These are phyloP conservation scores for Liparis tanakae DNA, from an alignment of 2,797 vertebrate species.

Conservation along the genomic window DNA sequence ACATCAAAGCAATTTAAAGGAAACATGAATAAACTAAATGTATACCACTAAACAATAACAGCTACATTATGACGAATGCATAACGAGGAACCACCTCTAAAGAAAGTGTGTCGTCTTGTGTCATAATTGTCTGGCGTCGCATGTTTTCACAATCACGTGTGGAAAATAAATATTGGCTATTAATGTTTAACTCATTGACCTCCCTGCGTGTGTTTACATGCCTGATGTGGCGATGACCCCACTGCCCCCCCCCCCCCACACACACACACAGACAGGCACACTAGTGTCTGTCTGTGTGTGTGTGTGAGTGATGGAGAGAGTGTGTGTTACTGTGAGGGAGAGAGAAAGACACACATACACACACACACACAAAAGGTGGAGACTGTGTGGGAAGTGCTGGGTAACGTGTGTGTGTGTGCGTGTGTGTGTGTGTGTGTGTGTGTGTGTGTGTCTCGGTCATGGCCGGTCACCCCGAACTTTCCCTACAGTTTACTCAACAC, in stretches of 20 bases:
- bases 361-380: not conserved
- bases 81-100: not conserved
- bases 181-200: conserved; percentile 62
- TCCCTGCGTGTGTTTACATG: conserved; percentile 46
- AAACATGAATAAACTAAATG: not conserved
- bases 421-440: conserved; percentile 1
- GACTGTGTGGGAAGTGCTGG: conserved; percentile 3
- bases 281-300: not conserved
- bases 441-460: conserved; percentile 18
- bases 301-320: conserved; percentile 1
- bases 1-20: conserved; percentile 5
- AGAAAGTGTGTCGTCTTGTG: not conserved
- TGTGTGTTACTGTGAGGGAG: not conserved
- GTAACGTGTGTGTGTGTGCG: conserved; percentile 1
- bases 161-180: conserved; percentile 37
- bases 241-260: too few species aligned
- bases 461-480: conserved; percentile 47
- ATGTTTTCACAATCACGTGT: conserved; percentile 1
- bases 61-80: not conserved
- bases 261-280: not conserved
- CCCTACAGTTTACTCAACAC: conserved; percentile 33
- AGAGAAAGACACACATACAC: not conserved
- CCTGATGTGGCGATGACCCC: conserved; percentile 64
- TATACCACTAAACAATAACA: not conserved
- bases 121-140: not conserved